Evolutionary conservation across 2,113 vertebrate genomes (phyloP), one percentile per base, ranked within the genome.

Genomic region (Tachuris rubrigastra): DNA sequence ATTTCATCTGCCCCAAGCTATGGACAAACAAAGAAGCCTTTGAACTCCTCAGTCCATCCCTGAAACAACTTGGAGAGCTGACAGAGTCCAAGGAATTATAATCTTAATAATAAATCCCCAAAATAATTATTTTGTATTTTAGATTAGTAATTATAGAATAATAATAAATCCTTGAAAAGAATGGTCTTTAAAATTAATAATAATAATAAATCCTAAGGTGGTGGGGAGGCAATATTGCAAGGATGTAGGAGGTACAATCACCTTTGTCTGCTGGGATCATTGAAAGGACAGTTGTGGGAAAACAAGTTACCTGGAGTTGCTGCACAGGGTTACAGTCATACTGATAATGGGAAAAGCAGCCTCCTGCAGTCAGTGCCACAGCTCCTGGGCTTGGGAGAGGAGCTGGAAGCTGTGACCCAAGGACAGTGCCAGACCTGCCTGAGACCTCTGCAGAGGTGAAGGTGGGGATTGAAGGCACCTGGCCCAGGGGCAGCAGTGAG

Each of bases 391-490:
- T 11, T 20, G 52, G 55, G 56, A 42, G 30, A 31, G 50, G 10
- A 3, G 2, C 21, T 3, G 18, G 55, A 42, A 8, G 2, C 59
- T 30, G 63, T 2, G 17, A 3, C 3, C 0, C 49, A 2, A 6
- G 46, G 30, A 21, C 71, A 33, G 24, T 10, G 41, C 47, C 58
- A 27, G 42, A 14, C 2, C 41, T 23, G 33, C 58, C 30, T 4
- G 71, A 8, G 24, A 33, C 33, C 73, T 72, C 50, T 60, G 60
- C 66, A 41, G 41, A 30, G 33, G 2, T 7, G 7, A 10, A 6
- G 41, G 13, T 14, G 23, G 23, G 41, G n/a, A 62, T 8, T 0
- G 13, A 28, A 28, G 76, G 30, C 6, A 2, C 13, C 37, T 14
- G 17, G 39, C 3, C 3, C 28, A 14, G 5, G 14, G 50, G 37